Base-by-base conservation (phyloP, 2,797 vertebrate species). In the Cryptoblepharus egeriae region DNA sequence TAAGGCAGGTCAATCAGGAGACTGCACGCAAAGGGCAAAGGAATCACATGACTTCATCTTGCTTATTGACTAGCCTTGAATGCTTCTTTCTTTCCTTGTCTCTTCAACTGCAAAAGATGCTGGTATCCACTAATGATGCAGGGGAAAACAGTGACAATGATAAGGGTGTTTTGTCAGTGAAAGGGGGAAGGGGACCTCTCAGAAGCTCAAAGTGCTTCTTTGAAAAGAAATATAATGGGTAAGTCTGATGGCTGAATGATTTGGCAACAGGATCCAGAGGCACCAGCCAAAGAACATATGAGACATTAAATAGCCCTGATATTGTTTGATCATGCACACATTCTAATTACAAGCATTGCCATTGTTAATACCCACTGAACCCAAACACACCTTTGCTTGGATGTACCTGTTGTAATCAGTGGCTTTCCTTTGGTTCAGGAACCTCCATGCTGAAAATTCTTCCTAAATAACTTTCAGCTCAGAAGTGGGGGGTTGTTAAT, bases 21-120 rank as follows among this genome's bases (percentile, higher is more conserved):
- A 10, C 16, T 24, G 49, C 67, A 68, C 52, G 42, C 18, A 75
- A 81, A 74, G 82, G 52, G n/a, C 63, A 73, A 79, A 45, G 39
- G 61, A 57, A 35, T n/a, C 52, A 68, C 70, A 30, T 65, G 68
- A 65, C 69, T 78, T 57, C 28, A 83, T 83, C 60, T 52, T 30
- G 60, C 75, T 72, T 72, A 77, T 58, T 64, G 69, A 57, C 69
- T 28, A 35, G 2, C 3, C 26, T 26, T 71, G 49, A 72, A 12
- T 63, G 42, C 75, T 22, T 30, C 28, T 77, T 77, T 63, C 32
- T 39, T 63, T 37, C 22, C 52, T 32, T 42, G 45, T 64, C 60
- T 57, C 32, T 45, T 71, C 67, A 63, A 61, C 6, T 2, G 57
- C 28, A 37, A 28, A 30, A 71, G 67, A 70, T 39, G 81, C 60